A percentile compares a stretch with the other conserved stretches of the same genome.
Conservation (phyloP, 2,888 invertebrate species). For the Sminthurides aquaticus region DNA sequence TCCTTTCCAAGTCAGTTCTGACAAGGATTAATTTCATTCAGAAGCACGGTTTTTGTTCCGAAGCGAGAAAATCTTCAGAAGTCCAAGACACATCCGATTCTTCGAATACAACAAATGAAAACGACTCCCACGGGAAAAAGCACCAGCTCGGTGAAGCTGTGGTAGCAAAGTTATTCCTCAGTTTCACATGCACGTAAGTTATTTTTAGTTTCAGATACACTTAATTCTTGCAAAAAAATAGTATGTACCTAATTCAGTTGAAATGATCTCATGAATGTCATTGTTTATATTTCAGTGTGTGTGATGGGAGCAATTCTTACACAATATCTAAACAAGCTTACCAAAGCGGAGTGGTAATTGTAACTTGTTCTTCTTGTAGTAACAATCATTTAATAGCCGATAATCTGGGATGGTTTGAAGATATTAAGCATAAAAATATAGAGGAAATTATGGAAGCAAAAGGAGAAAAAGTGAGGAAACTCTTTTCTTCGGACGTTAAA, state of each 20-base stretch:
- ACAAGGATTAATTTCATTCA: too few species aligned
- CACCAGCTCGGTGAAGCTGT: constrained; percentile 1
- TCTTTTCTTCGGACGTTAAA: constrained; percentile 28
- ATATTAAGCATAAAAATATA: constrained; percentile 70
- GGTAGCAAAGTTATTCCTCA: constrained; percentile 26
- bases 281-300: constrained; percentile 29
- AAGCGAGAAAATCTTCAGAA: not conserved
- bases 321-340: constrained; percentile 79
- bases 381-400: constrained; percentile 93
- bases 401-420: constrained; percentile 88
- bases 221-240: too few species aligned
- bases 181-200: constrained; percentile 39
- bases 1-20: too few species aligned
- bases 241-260: too few species aligned
- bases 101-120: not conserved
- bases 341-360: constrained; percentile 81
- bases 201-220: not conserved
- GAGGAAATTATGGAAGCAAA: constrained; percentile 81
- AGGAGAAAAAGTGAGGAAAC: constrained; percentile 64
- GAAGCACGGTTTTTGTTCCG: not conserved
- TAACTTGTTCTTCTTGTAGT: constrained; percentile 75
- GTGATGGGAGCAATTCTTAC: constrained; percentile 55
- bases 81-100: not conserved
- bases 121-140: not conserved
- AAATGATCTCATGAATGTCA: not conserved